Conservation (phyloP, 2,113 vertebrate genomes). For the Salvelinus namaycush region DNA sequence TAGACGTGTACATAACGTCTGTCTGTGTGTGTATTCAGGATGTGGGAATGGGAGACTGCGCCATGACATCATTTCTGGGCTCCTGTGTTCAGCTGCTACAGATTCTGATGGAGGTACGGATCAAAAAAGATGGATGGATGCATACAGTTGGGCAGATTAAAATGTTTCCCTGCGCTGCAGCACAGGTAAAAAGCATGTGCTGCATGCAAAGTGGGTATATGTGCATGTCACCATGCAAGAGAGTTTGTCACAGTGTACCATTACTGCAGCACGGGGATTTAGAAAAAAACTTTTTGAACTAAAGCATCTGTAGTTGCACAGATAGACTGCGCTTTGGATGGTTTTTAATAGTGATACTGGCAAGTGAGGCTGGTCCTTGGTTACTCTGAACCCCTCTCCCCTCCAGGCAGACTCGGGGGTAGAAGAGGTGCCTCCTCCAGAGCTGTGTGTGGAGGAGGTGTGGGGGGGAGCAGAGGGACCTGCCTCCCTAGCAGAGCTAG, state of each 20-base stretch:
- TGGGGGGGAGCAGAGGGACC: slow-evolving; percentile 87
- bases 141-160: no score
- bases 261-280: no score
- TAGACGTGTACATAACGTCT: neutral
- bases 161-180: slow-evolving; percentile 2
- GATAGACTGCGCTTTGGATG: no score
- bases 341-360: no score
- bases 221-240: neutral
- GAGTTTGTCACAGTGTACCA: neutral
- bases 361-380: neutral
- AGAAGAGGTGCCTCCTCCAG: slow-evolving; percentile 81
- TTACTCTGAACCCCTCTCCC: neutral
- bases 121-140: slow-evolving; percentile 48
- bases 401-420: slow-evolving; percentile 83
- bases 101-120: slow-evolving; percentile 88
- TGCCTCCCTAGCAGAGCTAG: slow-evolving; percentile 87
- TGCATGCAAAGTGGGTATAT: no score
- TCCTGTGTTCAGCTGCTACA: slow-evolving; percentile 91
- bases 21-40: slow-evolving; percentile 75
- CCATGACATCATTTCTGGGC: slow-evolving; percentile 87
- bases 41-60: slow-evolving; percentile 90
- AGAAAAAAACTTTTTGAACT: no score
- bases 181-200: slow-evolving; percentile 50
- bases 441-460: slow-evolving; percentile 85
- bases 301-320: no score